phyloP scores from a whole-genome alignment of 2,888 invertebrate species.

The Sphaeridia pumilis region DNA sequence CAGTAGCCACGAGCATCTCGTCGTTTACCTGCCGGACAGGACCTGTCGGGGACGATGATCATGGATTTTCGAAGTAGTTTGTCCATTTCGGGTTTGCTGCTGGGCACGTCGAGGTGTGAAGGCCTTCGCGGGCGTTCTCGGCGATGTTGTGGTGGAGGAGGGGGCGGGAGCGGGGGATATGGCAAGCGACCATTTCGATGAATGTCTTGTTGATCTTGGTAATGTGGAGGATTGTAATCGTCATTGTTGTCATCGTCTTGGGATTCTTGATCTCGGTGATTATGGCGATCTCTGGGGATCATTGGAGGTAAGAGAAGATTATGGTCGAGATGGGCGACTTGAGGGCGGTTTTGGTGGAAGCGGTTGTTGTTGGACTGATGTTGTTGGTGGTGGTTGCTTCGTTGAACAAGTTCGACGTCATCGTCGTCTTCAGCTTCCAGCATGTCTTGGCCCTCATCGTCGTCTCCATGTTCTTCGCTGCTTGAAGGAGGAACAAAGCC shows the following conservation, averaged over 20 bases:
- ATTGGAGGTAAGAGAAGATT: no score
- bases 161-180: neutral
- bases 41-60: slow-evolving; percentile 32
- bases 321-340: no score
- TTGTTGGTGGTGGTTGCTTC: neutral
- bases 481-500: no score
- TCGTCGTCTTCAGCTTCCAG: neutral
- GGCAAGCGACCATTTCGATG: neutral
- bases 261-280: no score
- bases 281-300: no score
- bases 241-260: no score
- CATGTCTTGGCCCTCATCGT: neutral
- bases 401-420: neutral
- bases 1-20: slow-evolving; percentile 32
- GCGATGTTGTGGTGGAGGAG: no score
- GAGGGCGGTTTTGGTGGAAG: no score
- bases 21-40: slow-evolving; percentile 26
- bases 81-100: slow-evolving; percentile 19
- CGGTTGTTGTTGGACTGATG: no score
- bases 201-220: neutral
- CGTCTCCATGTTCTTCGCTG: neutral
- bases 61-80: slow-evolving; percentile 27
- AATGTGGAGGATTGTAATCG: no score
- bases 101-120: slow-evolving; percentile 12
- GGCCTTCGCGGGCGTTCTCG: neutral